phyloP scores from a whole-genome alignment of 2,797 vertebrate species.

The Ciconia nigra region DNA sequence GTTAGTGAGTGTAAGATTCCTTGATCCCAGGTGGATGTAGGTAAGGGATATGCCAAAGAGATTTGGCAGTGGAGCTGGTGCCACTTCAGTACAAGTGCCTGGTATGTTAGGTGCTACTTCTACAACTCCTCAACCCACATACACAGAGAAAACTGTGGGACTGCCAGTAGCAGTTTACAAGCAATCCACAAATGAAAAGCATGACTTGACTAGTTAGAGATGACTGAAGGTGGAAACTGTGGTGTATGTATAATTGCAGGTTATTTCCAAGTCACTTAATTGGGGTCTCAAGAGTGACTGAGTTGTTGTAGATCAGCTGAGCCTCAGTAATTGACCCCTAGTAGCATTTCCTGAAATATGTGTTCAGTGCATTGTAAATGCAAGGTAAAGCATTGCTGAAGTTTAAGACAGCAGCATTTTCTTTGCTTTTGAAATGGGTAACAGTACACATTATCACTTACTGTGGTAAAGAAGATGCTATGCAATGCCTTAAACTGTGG shows the following conservation, averaged over 20 bases:
- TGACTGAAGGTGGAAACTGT: neutral
- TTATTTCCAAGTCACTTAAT: neutral
- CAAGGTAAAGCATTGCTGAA: neutral
- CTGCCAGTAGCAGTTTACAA: neutral
- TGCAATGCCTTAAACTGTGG: neutral
- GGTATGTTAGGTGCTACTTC: neutral
- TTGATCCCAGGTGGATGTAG: neutral
- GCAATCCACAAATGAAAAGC: neutral
- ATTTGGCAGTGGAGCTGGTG: neutral
- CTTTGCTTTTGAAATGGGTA: neutral
- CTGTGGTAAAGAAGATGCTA: neutral
- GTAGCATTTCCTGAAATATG: neutral
- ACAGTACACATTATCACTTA: fast-evolving
- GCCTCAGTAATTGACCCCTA: neutral
- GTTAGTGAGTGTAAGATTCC: neutral
- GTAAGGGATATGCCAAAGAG: neutral
- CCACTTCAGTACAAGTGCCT: neutral
- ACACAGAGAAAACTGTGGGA: neutral
- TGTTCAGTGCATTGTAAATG: neutral
- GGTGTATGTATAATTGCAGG: neutral
- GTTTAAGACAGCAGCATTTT: neutral
- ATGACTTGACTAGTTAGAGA: neutral
- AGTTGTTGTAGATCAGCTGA: neutral
- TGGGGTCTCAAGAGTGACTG: neutral
- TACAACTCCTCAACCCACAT: neutral